A percentile compares a stretch with the other conserved stretches of the same genome.
Evolutionary conservation across 2,113 vertebrate genomes (phyloP).

Genomic region (Thryonomys swinderianus): DNA sequence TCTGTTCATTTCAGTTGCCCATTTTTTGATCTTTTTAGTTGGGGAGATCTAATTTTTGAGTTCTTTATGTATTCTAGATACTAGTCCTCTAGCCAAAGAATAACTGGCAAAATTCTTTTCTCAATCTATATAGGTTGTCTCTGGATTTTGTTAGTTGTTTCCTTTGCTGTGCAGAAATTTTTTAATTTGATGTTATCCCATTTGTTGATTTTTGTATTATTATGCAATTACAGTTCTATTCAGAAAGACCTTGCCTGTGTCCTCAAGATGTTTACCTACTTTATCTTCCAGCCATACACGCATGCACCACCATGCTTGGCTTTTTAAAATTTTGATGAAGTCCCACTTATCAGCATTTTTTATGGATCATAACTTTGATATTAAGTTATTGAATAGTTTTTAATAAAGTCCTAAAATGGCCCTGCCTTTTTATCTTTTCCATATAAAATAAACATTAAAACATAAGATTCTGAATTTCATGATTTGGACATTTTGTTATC

Average conservation of each 20-base stretch:
- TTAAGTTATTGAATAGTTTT: slow-evolving; percentile 1
- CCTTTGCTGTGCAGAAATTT: too few relatives aligned
- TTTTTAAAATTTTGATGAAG: neutral
- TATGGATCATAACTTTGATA: neutral
- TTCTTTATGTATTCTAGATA: too few relatives aligned
- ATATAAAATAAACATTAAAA: neutral
- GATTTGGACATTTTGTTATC: neutral
- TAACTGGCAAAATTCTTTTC: too few relatives aligned
- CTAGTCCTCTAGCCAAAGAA: too few relatives aligned
- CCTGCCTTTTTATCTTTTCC: neutral
- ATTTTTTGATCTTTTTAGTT: too few relatives aligned
- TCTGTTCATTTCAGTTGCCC: too few relatives aligned
- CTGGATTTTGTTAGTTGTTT: too few relatives aligned
- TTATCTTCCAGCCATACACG: neutral
- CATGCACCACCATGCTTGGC: neutral
- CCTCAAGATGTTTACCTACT: too few relatives aligned
- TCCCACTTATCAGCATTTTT: neutral
- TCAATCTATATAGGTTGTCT: too few relatives aligned
- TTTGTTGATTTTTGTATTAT: too few relatives aligned
- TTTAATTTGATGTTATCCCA: too few relatives aligned
- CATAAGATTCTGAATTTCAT: slow-evolving; percentile 21
- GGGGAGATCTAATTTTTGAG: too few relatives aligned
- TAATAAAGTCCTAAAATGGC: neutral
- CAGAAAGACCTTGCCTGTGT: neutral
- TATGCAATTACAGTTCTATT: neutral